Evolutionary conservation across 2,888 invertebrate species (phyloP).

Genomic region (Caenorhabditis sp.): DNA sequence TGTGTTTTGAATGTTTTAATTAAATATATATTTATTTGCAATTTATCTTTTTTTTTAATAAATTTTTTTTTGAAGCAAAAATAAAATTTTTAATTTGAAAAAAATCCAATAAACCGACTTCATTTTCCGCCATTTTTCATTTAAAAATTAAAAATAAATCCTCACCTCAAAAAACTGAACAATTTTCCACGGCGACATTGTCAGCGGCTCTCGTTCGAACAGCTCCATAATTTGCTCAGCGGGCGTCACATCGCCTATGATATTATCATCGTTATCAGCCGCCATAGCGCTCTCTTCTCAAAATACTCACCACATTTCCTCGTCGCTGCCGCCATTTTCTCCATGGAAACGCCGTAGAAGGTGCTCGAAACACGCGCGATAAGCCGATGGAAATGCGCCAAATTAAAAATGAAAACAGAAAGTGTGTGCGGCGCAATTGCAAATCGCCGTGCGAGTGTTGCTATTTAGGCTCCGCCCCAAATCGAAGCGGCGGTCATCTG

Average conservation of each 20-base stretch:
- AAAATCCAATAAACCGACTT: too few relatives aligned
- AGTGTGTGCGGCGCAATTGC: conserved; percentile 30
- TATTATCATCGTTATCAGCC: background rate
- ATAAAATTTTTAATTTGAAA: too few relatives aligned
- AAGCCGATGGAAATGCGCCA: background rate
- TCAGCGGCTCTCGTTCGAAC: conserved; percentile 15
- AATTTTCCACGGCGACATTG: conserved; percentile 34
- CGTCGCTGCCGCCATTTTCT: background rate
- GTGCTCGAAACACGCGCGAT: background rate
- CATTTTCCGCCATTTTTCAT: background rate
- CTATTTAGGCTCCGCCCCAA: conserved; percentile 13
- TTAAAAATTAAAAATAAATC: background rate
- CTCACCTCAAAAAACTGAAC: conserved; percentile 26
- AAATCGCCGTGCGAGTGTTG: conserved; percentile 15
- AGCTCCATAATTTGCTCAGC: conserved; percentile 9
- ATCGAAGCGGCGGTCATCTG: conserved; percentile 19
- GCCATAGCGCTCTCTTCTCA: background rate
- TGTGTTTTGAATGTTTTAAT: too few relatives aligned
- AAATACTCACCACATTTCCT: background rate
- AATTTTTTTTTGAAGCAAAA: background rate
- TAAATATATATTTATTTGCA: too few relatives aligned
- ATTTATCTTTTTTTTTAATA: background rate
- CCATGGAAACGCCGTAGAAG: background rate
- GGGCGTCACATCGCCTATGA: conserved; percentile 18
- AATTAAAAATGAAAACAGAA: background rate